Evolutionary conservation across 1,140 invertebrate genomes (phyloP), one percentile per base, ranked within the genome.

Genomic region (Oryctes rhinoceros): DNA sequence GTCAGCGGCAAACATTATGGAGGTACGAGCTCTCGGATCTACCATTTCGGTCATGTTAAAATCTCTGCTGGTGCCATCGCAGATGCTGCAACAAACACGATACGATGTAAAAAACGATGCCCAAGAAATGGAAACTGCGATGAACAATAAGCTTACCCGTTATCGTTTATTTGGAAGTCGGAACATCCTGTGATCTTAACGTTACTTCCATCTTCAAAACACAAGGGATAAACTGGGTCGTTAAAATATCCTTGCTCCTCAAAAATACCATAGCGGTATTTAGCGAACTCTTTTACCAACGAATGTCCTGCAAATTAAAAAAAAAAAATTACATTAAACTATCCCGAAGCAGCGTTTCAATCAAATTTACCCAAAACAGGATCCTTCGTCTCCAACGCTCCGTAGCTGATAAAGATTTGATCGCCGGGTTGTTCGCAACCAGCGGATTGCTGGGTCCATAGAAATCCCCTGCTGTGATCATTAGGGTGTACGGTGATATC

Each of bases 191-290:
- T 90, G 53, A 90, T 85, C 83, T 86, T 86, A 18, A 89, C 84
- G 13, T 81, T 84, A 6, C 85, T 81, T 80, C 89, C 88, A 59
- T 88, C 87, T n/a, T 85, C 83, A 82, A 89, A 90, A 80, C 90
- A 90, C 39, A 87, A 82, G 0, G 92, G 92, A 83, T 92, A 92
- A 9, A 92, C 87, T 6, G 88, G 88, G 86, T 93, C 92, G 18
- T 89, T 88, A 24, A 86, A 82, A 81, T 90, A 91, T 3, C 92
- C 91, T 79, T 91, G 89, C 87, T 93, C 92, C 81, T 93, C 92
- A 85, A 94, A 94, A 1, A 94, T 91, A 20, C 93, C 93, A 86
- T 92, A 94, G 0, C 93, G 89, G 83, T 92, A 93, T 84, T 91
- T 92, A 1, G 91, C 91, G 89, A 92, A 94, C 84, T 94, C 90